A percentile compares a stretch with the other conserved stretches of the same genome.
These are phyloP conservation scores for Pyrgilauda ruficollis DNA, from an alignment of 2,113 vertebrate species.

Conservation along the genomic window DNA sequence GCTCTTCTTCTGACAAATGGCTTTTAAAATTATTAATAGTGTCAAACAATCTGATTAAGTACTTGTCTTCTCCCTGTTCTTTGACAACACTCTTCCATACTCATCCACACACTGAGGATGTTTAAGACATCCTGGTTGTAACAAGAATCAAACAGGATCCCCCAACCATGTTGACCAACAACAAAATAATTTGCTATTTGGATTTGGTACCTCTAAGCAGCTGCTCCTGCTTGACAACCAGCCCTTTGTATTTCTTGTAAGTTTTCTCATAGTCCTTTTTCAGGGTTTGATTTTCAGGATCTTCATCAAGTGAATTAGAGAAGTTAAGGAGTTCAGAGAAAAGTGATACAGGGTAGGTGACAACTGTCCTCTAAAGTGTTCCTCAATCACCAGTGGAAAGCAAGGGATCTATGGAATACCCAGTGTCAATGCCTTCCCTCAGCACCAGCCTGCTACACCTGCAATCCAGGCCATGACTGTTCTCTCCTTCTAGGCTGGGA, in stretches of 20 bases:
- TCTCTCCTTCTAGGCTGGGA: too few species aligned
- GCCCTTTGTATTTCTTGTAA: conserved; percentile 89
- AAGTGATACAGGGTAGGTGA: neutral
- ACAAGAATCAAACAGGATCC: neutral
- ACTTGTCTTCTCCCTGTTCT: neutral
- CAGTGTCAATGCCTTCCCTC: neutral
- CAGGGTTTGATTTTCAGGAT: conserved; percentile 83
- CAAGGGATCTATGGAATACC: neutral
- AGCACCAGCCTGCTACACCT: neutral
- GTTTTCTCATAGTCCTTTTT: conserved; percentile 93
- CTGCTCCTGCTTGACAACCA: conserved; percentile 93
- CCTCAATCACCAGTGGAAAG: neutral
- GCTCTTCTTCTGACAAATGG: neutral
- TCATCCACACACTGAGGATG: neutral
- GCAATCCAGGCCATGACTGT: neutral
- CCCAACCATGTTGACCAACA: neutral
- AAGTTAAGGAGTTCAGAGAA: conserved; percentile 76
- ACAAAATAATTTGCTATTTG: neutral
- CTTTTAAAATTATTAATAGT: neutral
- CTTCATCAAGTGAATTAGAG: conserved; percentile 82
- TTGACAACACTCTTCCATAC: neutral
- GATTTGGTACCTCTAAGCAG: conserved; percentile 85
- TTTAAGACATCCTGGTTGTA: neutral
- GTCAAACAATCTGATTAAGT: neutral
- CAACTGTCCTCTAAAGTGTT: neutral